Percentiles rank a stretch among this genome's conserved stretches.
Conservation (phyloP, 2,888 invertebrate species). For the Cordilura impudica region DNA sequence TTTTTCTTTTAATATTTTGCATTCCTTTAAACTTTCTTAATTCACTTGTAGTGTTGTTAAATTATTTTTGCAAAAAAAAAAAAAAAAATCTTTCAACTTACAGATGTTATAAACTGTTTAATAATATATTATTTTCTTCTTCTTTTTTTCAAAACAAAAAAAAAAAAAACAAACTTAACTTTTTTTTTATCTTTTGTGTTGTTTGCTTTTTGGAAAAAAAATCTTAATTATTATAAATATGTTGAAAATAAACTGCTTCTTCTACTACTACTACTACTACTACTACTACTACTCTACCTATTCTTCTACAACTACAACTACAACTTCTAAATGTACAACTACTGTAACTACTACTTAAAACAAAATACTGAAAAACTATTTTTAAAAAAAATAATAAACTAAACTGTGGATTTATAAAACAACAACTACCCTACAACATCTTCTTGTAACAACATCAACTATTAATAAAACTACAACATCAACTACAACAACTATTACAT, state of each 20-base stretch:
- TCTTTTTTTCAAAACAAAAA: conserved; percentile 44
- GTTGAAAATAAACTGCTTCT: conserved; percentile 69
- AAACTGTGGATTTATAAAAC: conserved; percentile 69
- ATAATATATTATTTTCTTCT: conserved; percentile 37
- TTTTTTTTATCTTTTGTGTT: conserved; percentile 61
- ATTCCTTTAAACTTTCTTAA: not conserved
- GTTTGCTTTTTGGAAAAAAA: conserved; percentile 66
- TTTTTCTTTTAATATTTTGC: too few relatives aligned
- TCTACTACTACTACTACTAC: conserved; percentile 69
- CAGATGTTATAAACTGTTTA: not conserved
- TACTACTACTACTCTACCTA: conserved; percentile 69
- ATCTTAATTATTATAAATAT: conserved; percentile 64
- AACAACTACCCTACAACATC: conserved; percentile 73
- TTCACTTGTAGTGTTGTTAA: conserved; percentile 32
- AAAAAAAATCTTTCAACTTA: not conserved
- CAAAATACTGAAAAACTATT: conserved; percentile 64
- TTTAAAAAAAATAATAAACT: conserved; percentile 41
- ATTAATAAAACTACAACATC: conserved; percentile 68
- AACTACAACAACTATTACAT: conserved; percentile 60
- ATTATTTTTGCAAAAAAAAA: conserved; percentile 39
- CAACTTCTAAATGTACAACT: conserved; percentile 67
- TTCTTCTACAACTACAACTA: conserved; percentile 67
- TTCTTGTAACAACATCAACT: conserved; percentile 68
- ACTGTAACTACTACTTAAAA: conserved; percentile 64
- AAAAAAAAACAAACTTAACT: conserved; percentile 64